Evolutionary conservation across 2,888 invertebrate species (phyloP), one percentile per base, ranked within the genome.

Genomic region (Perithous albicinctus): DNA sequence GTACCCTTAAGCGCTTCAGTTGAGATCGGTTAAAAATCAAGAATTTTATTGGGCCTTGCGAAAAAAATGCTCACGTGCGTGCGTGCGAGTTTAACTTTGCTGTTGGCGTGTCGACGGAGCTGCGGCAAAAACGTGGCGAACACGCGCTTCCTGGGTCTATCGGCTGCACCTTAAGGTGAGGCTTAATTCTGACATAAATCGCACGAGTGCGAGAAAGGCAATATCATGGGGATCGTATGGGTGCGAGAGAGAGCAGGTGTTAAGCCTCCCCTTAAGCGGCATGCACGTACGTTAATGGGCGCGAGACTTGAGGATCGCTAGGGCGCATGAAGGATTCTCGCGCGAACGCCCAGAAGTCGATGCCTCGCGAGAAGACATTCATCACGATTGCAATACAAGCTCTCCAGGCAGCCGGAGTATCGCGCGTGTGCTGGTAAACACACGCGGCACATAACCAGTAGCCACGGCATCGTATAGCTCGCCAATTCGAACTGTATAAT

Each of bases 401-500:
- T 70, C 80, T 66, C 18, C 54, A 43, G 43, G 23, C 41, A 51
- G 18, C 6, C n/a, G 1, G 35, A 51, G 56, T 18, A 29, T 2
- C 51, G 38, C 51, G 38, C 59, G 32, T 59, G 43, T 61, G 63
- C 29, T 43, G 43, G 15, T 41, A 48, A 61, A 61, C 67, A 51
- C 18, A 54, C 29, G 64, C 64, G 70, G 75, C 26, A 43, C 5
- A 56, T 61, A 63, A 80, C 84, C 82, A 84, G 88, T 86, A 86
- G 88, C 63, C 63, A 6, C 10, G 41, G 61, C 26, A 72, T 46
- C n/a, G n/a, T 63, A 20, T 63, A 26, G 32, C 32, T 26, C 32
- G 48, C 46, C 29, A 48, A 48, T 3, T 32, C 83, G 48, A 72
- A 48, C 80, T 64, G 79, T 83, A 82, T 88, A 88, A 87, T 87